Percentiles rank a stretch among this genome's conserved stretches.
Conservation (phyloP, 2,113 vertebrate genomes). For the Lynx canadensis region DNA sequence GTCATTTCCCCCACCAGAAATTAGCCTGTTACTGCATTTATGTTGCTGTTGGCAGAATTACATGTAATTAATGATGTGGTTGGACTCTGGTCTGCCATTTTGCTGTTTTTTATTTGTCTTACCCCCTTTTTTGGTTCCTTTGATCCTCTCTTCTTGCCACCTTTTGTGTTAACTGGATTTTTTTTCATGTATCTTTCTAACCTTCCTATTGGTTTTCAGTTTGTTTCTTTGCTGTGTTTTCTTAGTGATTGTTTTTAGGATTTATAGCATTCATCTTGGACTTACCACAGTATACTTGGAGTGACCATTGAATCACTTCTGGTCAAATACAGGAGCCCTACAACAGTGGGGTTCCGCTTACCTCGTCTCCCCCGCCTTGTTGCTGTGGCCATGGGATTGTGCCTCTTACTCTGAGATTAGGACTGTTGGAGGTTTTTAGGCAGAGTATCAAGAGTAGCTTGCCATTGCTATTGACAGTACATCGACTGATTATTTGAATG, state of each 20-base stretch:
- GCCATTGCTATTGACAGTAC: background rate
- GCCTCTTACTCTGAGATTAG: background rate
- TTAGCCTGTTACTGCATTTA: background rate
- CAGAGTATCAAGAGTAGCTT: background rate
- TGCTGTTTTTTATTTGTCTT: background rate
- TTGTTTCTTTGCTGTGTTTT: background rate
- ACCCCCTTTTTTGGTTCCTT: background rate
- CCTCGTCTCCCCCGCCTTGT: rapidly evolving
- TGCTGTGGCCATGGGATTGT: background rate
- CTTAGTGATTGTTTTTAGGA: background rate
- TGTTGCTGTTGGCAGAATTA: background rate
- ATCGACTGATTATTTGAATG: background rate
- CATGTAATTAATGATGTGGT: background rate
- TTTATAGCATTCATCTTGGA: background rate
- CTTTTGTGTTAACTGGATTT: background rate
- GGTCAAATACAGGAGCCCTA: background rate
- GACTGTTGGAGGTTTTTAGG: background rate
- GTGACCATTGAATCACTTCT: background rate
- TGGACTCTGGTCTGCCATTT: background rate
- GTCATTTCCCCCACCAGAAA: background rate
- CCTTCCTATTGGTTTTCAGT: background rate
- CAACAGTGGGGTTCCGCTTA: too few species aligned
- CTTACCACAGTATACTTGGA: background rate
- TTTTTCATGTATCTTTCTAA: background rate
- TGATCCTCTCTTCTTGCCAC: background rate